A percentile compares a stretch with the other conserved stretches of the same genome.
Evolutionary conservation across 1,140 invertebrate genomes (phyloP).

Genomic region (Brevipalpus yothersi): DNA sequence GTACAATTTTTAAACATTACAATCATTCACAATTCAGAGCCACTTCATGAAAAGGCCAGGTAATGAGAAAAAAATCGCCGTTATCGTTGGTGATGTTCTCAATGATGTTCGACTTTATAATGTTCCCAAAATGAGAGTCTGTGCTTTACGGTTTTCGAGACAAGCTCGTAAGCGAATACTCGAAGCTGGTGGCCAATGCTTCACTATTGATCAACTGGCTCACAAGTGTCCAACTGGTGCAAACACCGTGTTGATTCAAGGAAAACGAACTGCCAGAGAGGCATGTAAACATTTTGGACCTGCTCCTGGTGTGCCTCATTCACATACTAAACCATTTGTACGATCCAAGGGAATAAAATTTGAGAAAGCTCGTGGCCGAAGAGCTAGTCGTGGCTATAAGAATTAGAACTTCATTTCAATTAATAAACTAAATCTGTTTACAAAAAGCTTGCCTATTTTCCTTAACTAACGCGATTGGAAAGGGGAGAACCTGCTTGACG

Average conservation of each 20-base stretch:
- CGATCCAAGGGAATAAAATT: slow-evolving; percentile 92
- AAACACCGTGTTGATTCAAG: slow-evolving; percentile 78
- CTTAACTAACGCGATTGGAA: too few species aligned
- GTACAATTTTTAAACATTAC: too few species aligned
- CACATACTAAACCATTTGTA: slow-evolving; percentile 80
- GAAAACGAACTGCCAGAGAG: slow-evolving; percentile 65
- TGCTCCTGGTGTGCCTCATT: slow-evolving; percentile 89
- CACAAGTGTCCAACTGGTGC: slow-evolving; percentile 68
- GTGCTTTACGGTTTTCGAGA: slow-evolving; percentile 74
- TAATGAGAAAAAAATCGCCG: slow-evolving; percentile 62
- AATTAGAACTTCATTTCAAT: slow-evolving; percentile 38
- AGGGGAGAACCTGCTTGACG: too few species aligned
- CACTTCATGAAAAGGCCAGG: slow-evolving; percentile 63
- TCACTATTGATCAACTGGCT: slow-evolving; percentile 95
- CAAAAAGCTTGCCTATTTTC: too few species aligned
- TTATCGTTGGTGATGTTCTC: slow-evolving; percentile 82
- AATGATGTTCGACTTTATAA: slow-evolving; percentile 79
- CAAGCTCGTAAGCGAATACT: slow-evolving; percentile 80
- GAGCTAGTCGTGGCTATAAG: slow-evolving; percentile 89
- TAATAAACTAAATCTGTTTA: too few species aligned
- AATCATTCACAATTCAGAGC: slow-evolving; percentile 14
- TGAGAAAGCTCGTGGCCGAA: slow-evolving; percentile 78
- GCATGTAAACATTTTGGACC: slow-evolving; percentile 85
- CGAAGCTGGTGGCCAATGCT: slow-evolving; percentile 79
- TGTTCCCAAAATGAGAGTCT: slow-evolving; percentile 73